Conservation (phyloP, 1,140 invertebrate genomes). For the Hypothenemus hampei region DNA sequence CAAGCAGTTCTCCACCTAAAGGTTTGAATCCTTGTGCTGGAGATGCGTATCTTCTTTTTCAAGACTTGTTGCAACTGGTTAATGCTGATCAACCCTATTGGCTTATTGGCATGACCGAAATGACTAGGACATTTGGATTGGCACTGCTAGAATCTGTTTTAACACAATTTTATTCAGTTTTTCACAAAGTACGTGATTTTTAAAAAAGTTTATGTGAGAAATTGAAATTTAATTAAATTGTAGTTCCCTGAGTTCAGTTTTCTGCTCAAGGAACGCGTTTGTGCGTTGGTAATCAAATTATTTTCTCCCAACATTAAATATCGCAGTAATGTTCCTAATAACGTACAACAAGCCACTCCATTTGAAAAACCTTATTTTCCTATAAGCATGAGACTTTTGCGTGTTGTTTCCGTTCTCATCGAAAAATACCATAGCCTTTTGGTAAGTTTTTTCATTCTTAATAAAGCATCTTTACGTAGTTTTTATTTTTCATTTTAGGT, state of each 20-base stretch:
- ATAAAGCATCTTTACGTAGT: not conserved
- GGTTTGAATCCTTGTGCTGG: constrained; percentile 80
- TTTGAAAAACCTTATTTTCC: constrained; percentile 94
- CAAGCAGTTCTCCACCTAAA: constrained; percentile 70
- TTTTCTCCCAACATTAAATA: constrained; percentile 97
- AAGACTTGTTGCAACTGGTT: constrained; percentile 94
- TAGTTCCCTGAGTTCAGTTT: constrained; percentile 93
- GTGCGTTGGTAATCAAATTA: constrained; percentile 93
- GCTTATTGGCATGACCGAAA: constrained; percentile 92
- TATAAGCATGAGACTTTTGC: constrained; percentile 88
- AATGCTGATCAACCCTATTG: constrained; percentile 95
- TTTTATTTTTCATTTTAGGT: constrained; percentile 57
- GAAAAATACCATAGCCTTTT: constrained; percentile 90
- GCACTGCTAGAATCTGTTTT: constrained; percentile 92
- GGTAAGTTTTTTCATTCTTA: constrained; percentile 53
- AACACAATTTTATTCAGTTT: constrained; percentile 85
- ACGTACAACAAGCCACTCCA: constrained; percentile 55
- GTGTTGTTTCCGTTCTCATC: constrained; percentile 89
- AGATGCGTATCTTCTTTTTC: constrained; percentile 94
- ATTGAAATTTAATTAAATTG: constrained; percentile 33
- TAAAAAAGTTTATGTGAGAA: constrained; percentile 4
- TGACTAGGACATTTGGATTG: constrained; percentile 94
- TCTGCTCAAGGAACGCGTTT: constrained; percentile 92
- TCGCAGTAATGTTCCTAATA: constrained; percentile 56
- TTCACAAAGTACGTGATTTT: constrained; percentile 77